Conservation (phyloP, 2,797 vertebrate genomes). For the Eidolon dupreanum region DNA sequence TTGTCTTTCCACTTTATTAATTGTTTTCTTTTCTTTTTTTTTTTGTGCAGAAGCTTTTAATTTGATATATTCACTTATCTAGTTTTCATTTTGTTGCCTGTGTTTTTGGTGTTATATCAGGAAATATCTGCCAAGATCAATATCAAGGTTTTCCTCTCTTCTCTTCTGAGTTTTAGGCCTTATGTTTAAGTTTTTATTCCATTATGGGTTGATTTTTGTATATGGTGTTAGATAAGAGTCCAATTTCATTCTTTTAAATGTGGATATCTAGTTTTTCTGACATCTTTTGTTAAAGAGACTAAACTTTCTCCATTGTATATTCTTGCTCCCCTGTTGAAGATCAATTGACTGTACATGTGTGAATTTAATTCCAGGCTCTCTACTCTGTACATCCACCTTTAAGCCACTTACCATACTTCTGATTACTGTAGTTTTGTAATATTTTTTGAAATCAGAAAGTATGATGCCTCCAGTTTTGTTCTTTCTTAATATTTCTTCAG, state of each 20-base stretch:
- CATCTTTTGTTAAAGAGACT: background rate
- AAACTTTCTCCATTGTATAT: background rate
- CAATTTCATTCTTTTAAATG: background rate
- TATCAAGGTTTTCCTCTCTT: too few species aligned
- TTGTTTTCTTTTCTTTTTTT: background rate
- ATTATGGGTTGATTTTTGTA: background rate
- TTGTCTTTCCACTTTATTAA: background rate
- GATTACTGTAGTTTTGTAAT: background rate
- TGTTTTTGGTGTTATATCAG: background rate
- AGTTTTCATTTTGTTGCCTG: background rate
- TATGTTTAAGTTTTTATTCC: background rate
- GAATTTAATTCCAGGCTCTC: background rate
- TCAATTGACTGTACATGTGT: background rate
- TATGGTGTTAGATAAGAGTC: background rate
- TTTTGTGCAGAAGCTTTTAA: background rate
- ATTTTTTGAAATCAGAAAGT: background rate
- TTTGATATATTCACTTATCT: background rate
- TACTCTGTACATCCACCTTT: background rate
- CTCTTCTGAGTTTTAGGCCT: background rate
- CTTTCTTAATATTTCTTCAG: background rate
- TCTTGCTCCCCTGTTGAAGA: background rate
- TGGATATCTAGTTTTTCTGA: background rate
- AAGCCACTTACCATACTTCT: background rate
- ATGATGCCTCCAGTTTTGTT: background rate
- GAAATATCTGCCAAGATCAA: background rate